phyloP scores from a whole-genome alignment of 2,888 invertebrate genomes.

The Epirrhoe alternata region DNA sequence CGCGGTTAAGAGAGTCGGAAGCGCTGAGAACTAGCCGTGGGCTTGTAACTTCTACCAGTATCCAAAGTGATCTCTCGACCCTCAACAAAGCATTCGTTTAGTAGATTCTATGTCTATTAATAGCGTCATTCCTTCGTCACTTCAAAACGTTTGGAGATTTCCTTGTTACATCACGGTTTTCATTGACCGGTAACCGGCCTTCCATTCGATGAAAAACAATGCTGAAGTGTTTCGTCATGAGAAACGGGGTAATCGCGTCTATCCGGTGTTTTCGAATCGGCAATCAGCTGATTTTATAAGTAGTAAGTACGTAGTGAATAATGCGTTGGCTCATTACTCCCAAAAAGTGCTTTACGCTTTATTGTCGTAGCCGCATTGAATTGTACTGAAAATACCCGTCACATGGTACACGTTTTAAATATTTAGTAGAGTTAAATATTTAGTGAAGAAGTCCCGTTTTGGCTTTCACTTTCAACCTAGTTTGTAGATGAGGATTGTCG shows the following conservation, averaged over 20 bases:
- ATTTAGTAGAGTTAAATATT: not conserved
- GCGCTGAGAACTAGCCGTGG: too few species aligned
- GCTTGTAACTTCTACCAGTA: too few species aligned
- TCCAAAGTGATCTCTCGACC: too few species aligned
- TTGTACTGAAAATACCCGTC: not conserved
- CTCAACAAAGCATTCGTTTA: too few species aligned
- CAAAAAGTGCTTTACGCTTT: not conserved
- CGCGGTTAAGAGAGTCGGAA: too few species aligned
- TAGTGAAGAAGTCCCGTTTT: slow-evolving; percentile 8
- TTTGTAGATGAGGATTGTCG: slow-evolving; percentile 5
- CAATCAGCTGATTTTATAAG: slow-evolving; percentile 44
- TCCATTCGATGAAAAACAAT: slow-evolving; percentile 52
- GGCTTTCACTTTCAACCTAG: slow-evolving; percentile 23
- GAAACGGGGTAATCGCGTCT: slow-evolving; percentile 57
- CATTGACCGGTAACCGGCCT: slow-evolving; percentile 7
- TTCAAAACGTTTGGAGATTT: slow-evolving; percentile 6
- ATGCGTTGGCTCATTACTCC: not conserved
- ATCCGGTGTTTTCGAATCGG: slow-evolving; percentile 63
- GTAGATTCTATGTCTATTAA: not conserved
- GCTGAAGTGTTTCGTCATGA: slow-evolving; percentile 47
- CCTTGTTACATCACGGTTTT: slow-evolving; percentile 9
- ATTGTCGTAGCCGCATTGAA: not conserved
- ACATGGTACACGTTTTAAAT: slow-evolving; percentile 7
- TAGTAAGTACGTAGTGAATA: slow-evolving; percentile 23
- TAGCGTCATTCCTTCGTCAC: not conserved